A percentile compares a stretch with the other conserved stretches of the same genome.
Conservation (phyloP, 2,113 vertebrate genomes). For the Harpagus bidentatus region DNA sequence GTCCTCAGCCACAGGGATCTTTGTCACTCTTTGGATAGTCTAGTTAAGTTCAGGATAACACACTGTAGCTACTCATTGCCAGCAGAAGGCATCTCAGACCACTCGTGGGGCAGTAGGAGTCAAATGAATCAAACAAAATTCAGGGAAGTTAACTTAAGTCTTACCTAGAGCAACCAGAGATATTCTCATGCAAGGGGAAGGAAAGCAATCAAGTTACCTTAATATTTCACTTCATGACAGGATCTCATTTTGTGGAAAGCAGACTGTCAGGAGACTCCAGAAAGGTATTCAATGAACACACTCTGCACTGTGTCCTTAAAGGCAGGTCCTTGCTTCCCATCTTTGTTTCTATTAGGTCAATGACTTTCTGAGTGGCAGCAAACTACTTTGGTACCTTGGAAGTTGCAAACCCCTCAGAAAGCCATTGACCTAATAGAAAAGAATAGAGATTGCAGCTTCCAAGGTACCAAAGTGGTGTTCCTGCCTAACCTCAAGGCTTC, state of each 20-base stretch:
- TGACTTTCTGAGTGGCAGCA: too few relatives aligned
- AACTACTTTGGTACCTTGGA: not conserved
- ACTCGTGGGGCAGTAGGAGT: not conserved
- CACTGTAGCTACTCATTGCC: not conserved
- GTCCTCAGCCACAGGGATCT: not conserved
- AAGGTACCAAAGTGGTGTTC: not conserved
- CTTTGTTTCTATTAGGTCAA: too few relatives aligned
- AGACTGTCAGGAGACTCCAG: not conserved
- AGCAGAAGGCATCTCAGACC: not conserved
- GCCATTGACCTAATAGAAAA: not conserved
- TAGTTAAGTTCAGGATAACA: not conserved
- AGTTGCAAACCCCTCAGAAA: not conserved
- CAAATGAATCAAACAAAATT: not conserved
- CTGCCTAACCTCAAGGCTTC: not conserved
- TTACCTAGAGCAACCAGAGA: not conserved
- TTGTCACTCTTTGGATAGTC: not conserved
- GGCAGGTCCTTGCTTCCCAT: too few relatives aligned
- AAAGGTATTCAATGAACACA: not conserved
- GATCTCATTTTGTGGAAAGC: not conserved
- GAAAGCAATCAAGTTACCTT: not conserved
- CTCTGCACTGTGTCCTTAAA: not conserved
- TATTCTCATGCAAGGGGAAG: not conserved
- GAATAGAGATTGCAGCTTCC: not conserved
- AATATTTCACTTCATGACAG: not conserved
- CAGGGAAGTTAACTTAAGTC: not conserved